Conservation (phyloP, 2,888 invertebrate species). For the Saturnia japonica region DNA sequence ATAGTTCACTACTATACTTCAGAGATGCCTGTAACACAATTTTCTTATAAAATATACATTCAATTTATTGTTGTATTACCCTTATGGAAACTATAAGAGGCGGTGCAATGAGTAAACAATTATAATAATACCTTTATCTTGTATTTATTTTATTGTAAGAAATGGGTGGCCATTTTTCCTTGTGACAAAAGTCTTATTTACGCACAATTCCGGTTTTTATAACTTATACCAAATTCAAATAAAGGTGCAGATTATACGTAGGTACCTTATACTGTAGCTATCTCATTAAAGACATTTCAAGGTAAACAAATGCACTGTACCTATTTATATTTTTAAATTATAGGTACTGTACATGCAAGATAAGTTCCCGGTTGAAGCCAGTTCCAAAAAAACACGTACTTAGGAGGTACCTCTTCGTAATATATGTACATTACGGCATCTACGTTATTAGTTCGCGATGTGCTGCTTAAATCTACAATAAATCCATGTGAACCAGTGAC, state of each 20-base stretch:
- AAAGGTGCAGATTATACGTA: background rate
- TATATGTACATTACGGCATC: conserved; percentile 63
- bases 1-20: too few species aligned
- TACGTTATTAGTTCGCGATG: conserved; percentile 44
- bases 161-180: too few species aligned
- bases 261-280: background rate
- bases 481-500: background rate
- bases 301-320: background rate
- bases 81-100: too few species aligned
- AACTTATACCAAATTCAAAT: background rate
- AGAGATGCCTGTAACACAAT: too few species aligned
- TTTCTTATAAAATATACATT: too few species aligned
- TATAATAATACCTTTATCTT: too few species aligned
- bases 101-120: too few species aligned
- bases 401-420: conserved; percentile 38
- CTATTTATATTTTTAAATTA: conserved; percentile 4
- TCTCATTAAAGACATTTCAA: background rate
- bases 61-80: too few species aligned
- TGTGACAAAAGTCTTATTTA: background rate
- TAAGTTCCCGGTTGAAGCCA: conserved; percentile 27
- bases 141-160: too few species aligned
- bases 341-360: conserved; percentile 34
- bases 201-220: background rate
- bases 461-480: conserved; percentile 42
- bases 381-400: conserved; percentile 28